phyloP scores from a whole-genome alignment of 2,888 invertebrate genomes.

The Lutraria lutraria region DNA sequence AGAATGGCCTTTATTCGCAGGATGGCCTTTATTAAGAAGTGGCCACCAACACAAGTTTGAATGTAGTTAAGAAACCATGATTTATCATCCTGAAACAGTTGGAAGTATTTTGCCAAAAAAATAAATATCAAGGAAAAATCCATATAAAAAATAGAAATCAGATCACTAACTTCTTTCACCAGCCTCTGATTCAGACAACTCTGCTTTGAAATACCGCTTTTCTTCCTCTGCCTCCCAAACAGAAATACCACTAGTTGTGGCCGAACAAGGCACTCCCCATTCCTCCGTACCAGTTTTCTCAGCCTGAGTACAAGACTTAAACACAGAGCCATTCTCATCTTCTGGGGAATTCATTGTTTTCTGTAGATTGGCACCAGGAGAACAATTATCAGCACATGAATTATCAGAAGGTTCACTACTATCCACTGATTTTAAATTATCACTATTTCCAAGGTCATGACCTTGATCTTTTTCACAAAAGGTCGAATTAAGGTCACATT shows the following conservation, averaged over 20 bases:
- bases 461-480: slow-evolving; percentile 41
- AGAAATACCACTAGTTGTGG: slow-evolving; percentile 27
- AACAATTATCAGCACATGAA: slow-evolving; percentile 29
- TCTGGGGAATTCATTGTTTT: slow-evolving; percentile 44
- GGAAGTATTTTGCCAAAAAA: too few species aligned
- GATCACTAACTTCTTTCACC: slow-evolving; percentile 77
- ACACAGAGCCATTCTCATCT: slow-evolving; percentile 40
- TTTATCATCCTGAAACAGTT: too few species aligned
- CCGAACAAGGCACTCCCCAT: slow-evolving; percentile 72
- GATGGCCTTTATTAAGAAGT: too few species aligned
- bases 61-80: too few species aligned
- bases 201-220: slow-evolving; percentile 77
- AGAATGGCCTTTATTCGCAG: too few species aligned
- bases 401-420: slow-evolving; percentile 65
- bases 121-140: neutral
- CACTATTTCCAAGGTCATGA: slow-evolving; percentile 51
- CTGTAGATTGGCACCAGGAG: slow-evolving; percentile 41
- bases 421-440: slow-evolving; percentile 36
- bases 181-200: slow-evolving; percentile 66
- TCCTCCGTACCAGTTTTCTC: slow-evolving; percentile 60
- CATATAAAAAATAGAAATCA: neutral
- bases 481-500: slow-evolving; percentile 37
- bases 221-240: slow-evolving; percentile 55
- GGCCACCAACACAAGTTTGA: too few species aligned
- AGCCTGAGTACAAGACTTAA: slow-evolving; percentile 24